Percentiles rank a stretch among this genome's conserved stretches.
These are phyloP conservation scores for Tetraodon nigroviridis DNA, from an alignment of 2,113 vertebrate genomes.

Conservation along the genomic window DNA sequence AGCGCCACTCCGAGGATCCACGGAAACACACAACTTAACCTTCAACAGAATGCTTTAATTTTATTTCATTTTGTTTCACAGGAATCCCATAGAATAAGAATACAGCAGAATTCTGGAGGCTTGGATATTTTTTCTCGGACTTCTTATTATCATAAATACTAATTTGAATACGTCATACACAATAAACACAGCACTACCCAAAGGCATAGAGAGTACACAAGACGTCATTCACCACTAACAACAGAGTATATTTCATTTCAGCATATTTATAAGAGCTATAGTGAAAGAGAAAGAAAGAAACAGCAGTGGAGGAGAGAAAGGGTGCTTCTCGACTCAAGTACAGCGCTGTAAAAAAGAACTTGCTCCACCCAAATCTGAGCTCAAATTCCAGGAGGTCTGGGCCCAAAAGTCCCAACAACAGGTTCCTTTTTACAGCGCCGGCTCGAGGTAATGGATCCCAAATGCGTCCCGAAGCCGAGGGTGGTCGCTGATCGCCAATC, in stretches of 20 bases:
- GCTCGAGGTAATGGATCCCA: conserved; percentile 29
- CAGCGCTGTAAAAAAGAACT: no score
- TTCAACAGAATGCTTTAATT: conserved; percentile 76
- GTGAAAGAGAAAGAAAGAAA: conserved; percentile 54
- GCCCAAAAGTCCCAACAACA: background rate
- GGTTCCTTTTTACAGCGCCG: conserved; percentile 10
- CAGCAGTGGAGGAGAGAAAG: conserved; percentile 45
- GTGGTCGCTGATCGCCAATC: conserved; percentile 46
- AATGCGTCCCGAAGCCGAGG: conserved; percentile 22
- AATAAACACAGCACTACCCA: conserved; percentile 78
- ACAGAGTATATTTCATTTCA: conserved; percentile 74
- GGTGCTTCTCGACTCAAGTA: background rate
- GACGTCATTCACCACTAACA: conserved; percentile 77
- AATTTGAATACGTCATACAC: conserved; percentile 77
- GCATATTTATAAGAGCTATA: conserved; percentile 75
- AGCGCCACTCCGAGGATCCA: background rate
- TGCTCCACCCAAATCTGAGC: no score
- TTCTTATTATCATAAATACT: conserved; percentile 74
- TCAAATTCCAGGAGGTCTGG: no score
- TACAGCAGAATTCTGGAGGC: conserved; percentile 69
- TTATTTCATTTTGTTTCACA: conserved; percentile 77
- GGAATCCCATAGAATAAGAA: conserved; percentile 75
- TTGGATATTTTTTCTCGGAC: conserved; percentile 61
- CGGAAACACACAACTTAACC: conserved; percentile 55
- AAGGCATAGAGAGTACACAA: conserved; percentile 75